A percentile compares a stretch with the other conserved stretches of the same genome.
Conservation (phyloP, 2,113 vertebrate species). For the Chlamydotis undulata region DNA sequence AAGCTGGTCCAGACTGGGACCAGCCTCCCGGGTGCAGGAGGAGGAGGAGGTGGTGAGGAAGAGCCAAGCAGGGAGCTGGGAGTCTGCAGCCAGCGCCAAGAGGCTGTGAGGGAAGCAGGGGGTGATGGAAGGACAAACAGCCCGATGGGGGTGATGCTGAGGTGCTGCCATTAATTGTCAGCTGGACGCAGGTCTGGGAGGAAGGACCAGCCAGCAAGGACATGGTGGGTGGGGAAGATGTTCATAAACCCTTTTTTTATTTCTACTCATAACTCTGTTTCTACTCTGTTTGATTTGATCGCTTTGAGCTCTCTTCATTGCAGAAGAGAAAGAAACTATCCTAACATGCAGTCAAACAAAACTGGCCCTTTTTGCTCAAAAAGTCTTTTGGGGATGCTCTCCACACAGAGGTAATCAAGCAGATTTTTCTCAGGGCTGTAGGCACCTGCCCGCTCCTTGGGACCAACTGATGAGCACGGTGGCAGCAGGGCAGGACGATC, state of each 20-base stretch:
- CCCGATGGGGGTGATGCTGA: background rate
- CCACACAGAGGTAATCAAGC: background rate
- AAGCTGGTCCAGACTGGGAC: background rate
- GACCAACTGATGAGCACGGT: background rate
- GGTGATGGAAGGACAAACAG: background rate
- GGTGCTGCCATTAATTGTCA: background rate
- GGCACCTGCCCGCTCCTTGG: background rate
- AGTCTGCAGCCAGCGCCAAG: background rate
- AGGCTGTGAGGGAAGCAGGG: background rate
- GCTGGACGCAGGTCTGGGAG: background rate
- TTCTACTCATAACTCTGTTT: slow-evolving; percentile 15
- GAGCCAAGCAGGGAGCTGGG: background rate
- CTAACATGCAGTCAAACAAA: background rate
- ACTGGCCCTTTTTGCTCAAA: background rate
- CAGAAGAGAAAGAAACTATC: background rate
- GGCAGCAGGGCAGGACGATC: background rate
- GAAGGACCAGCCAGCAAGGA: background rate
- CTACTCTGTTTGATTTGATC: background rate
- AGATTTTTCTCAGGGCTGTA: background rate
- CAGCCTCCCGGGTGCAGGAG: background rate
- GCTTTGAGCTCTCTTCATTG: background rate
- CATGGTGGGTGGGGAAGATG: background rate
- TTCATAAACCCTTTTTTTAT: background rate
- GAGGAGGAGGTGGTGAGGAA: background rate
- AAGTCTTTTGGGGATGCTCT: background rate